These are phyloP conservation scores for Microcaecilia unicolor DNA, from an alignment of 2,797 vertebrate genomes.

Conservation along the genomic window DNA sequence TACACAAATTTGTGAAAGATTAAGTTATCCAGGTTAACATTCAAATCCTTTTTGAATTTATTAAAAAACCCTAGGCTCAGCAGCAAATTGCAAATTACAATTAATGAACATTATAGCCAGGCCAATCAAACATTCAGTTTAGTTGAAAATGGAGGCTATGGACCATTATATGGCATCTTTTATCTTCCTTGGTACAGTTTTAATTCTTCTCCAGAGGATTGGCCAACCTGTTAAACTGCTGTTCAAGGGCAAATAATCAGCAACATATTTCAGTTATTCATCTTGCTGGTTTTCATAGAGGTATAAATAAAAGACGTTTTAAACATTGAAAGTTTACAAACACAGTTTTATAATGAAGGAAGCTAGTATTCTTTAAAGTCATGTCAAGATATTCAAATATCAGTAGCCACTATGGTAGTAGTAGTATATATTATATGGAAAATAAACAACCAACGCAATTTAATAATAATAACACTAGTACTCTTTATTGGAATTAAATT, in stretches of 20 bases:
- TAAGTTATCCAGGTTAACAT: no score
- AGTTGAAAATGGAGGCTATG: background rate
- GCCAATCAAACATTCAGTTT: background rate
- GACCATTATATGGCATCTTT: background rate
- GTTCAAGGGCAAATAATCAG: background rate
- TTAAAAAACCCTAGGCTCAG: constrained; percentile 3
- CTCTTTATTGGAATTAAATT: no score
- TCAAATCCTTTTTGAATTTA: constrained; percentile 2
- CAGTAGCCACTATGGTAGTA: background rate
- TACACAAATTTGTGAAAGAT: no score
- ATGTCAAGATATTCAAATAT: background rate
- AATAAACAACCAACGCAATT: no score
- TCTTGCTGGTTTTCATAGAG: background rate
- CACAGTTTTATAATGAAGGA: background rate
- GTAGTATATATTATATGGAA: background rate
- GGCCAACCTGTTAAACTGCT: background rate
- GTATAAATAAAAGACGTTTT: background rate
- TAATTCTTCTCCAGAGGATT: background rate
- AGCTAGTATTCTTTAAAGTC: background rate
- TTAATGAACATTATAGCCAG: background rate
- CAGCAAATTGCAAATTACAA: background rate
- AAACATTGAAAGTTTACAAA: background rate
- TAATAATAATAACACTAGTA: no score
- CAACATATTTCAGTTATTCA: background rate
- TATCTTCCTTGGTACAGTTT: background rate